Evolutionary conservation across 2,113 vertebrate genomes (phyloP).

Genomic region (Ciconia boyciana): DNA sequence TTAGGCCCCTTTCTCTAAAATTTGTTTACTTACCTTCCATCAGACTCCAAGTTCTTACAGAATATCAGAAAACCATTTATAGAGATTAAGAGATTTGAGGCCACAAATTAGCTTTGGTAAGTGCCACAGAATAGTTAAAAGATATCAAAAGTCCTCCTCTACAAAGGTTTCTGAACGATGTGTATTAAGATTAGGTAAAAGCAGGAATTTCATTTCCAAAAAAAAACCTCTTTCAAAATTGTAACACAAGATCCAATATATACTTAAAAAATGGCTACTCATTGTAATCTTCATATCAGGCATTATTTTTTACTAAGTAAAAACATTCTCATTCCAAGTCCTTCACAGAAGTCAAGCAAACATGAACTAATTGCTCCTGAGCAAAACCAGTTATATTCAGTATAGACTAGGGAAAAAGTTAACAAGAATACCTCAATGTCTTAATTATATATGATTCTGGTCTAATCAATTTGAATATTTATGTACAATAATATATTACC

Average conservation of each 20-base stretch:
- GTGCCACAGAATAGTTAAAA: background rate
- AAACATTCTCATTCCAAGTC: background rate
- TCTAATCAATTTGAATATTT: background rate
- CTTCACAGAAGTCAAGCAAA: background rate
- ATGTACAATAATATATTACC: background rate
- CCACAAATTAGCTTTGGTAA: background rate
- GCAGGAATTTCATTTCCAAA: background rate
- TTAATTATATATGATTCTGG: background rate
- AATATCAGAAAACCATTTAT: background rate
- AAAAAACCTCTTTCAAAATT: background rate
- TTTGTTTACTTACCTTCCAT: background rate
- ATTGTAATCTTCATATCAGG: background rate
- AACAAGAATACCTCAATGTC: background rate
- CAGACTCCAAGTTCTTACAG: background rate
- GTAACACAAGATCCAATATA: background rate
- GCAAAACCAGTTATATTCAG: background rate
- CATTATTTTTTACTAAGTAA: background rate
- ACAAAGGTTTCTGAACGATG: background rate
- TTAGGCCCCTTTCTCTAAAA: background rate
- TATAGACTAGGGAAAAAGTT: background rate
- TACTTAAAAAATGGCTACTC: background rate
- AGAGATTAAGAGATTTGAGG: background rate
- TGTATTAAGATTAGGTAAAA: background rate
- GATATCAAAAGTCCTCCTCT: background rate
- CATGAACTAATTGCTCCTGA: background rate